These are phyloP conservation scores for Peromyscus melanophrys DNA, from an alignment of 2,797 vertebrate species.

Conservation along the genomic window DNA sequence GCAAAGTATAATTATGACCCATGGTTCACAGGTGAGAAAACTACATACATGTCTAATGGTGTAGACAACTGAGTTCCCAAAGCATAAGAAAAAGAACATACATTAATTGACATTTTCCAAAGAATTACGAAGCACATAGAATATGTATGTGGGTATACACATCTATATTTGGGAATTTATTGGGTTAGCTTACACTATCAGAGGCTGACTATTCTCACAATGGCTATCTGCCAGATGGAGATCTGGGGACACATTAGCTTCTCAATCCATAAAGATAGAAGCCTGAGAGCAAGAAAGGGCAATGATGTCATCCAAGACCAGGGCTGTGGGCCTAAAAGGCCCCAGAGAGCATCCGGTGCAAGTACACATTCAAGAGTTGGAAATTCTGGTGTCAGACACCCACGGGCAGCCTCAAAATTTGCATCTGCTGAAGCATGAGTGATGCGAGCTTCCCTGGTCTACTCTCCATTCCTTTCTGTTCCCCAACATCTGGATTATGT, in stretches of 20 bases:
- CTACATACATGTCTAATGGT: not conserved
- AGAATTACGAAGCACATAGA: not conserved
- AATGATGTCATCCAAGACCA: not conserved
- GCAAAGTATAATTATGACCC: not conserved
- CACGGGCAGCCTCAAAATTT: not conserved
- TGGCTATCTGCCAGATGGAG: not conserved
- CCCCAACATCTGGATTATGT: not conserved
- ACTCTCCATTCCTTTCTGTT: not conserved
- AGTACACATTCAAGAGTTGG: not conserved
- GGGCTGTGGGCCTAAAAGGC: not conserved
- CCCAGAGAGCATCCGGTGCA: not conserved
- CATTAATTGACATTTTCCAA: not conserved
- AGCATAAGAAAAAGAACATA: not conserved
- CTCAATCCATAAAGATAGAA: not conserved
- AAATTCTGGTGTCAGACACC: not conserved
- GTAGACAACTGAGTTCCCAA: not conserved
- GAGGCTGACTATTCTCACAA: not conserved
- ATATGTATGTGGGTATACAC: too few species aligned
- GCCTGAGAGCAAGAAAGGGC: not conserved
- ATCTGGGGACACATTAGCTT: not conserved
- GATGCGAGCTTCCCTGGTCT: not conserved
- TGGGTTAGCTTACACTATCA: too few species aligned
- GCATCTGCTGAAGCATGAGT: not conserved
- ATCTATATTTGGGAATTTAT: not conserved
- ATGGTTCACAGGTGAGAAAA: not conserved